phyloP scores from a whole-genome alignment of 2,888 invertebrate species.

The Calameuta pallipes region DNA sequence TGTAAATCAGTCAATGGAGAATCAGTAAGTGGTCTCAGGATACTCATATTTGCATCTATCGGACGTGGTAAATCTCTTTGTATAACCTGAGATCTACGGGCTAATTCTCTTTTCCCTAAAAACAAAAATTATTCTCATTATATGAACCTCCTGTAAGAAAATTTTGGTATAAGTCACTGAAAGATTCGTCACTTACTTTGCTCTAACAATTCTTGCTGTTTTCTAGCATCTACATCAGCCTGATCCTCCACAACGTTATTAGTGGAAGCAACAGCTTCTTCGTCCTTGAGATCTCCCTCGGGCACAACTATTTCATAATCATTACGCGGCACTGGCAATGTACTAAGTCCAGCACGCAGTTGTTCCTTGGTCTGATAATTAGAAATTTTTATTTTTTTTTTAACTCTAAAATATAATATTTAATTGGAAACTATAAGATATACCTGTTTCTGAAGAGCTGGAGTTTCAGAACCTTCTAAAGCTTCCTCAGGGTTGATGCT shows the following conservation, averaged over 20 bases:
- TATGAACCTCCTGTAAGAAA: slow-evolving; percentile 7
- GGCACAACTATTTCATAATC: slow-evolving; percentile 99
- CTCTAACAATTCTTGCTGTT: slow-evolving; percentile 76
- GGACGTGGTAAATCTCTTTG: slow-evolving; percentile 89
- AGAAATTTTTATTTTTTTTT: slow-evolving; percentile 14
- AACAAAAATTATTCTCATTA: slow-evolving; percentile 4
- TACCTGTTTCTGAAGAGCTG: slow-evolving; percentile 78
- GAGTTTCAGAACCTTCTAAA: slow-evolving; percentile 78
- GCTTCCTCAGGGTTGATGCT: slow-evolving; percentile 94
- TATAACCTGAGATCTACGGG: slow-evolving; percentile 85
- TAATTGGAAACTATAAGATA: background rate
- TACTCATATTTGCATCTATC: slow-evolving; percentile 83
- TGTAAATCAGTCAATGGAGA: slow-evolving; percentile 88
- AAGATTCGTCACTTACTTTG: slow-evolving; percentile 66
- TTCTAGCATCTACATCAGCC: slow-evolving; percentile 83
- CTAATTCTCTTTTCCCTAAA: slow-evolving; percentile 75
- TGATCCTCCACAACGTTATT: slow-evolving; percentile 79
- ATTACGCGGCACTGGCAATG: slow-evolving; percentile 91
- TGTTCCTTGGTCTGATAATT: slow-evolving; percentile 73
- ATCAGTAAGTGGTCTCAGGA: slow-evolving; percentile 81
- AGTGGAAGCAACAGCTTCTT: slow-evolving; percentile 56
- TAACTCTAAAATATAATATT: slow-evolving; percentile 3
- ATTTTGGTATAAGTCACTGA: slow-evolving; percentile 13
- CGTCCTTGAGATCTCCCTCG: slow-evolving; percentile 76
- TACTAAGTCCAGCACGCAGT: slow-evolving; percentile 80